Conservation (phyloP, 2,888 invertebrate species). For the Ganaspis brasiliensis region DNA sequence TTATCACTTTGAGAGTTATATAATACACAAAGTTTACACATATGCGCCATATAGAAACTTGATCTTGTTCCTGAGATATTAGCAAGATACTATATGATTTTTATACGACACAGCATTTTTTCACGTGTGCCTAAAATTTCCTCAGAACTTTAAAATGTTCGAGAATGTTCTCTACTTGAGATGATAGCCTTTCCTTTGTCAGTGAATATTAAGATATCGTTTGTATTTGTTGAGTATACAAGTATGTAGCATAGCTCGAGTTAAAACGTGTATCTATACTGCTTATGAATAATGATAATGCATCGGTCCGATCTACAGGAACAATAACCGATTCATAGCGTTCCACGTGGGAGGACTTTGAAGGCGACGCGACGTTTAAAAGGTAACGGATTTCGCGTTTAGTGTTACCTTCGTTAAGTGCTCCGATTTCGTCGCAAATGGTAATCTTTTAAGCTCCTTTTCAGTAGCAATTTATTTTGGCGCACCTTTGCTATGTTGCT, state of each 20-base stretch:
- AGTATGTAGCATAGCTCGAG: slow-evolving; percentile 23
- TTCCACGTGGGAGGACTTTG: slow-evolving; percentile 67
- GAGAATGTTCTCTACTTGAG: background rate
- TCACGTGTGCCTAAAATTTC: too few relatives aligned
- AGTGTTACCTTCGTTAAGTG: slow-evolving; percentile 36
- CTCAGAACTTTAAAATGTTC: too few relatives aligned
- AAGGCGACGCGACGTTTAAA: slow-evolving; percentile 35
- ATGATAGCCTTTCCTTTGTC: slow-evolving; percentile 6
- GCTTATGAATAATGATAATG: slow-evolving; percentile 76
- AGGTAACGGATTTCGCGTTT: slow-evolving; percentile 33
- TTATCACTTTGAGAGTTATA: too few relatives aligned
- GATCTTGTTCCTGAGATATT: too few relatives aligned
- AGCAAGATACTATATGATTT: too few relatives aligned
- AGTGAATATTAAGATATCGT: slow-evolving; percentile 21
- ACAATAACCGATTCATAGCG: slow-evolving; percentile 74
- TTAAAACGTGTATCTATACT: slow-evolving; percentile 60
- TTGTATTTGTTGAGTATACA: slow-evolving; percentile 25
- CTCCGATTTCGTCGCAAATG: slow-evolving; percentile 31
- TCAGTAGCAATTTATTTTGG: slow-evolving; percentile 31
- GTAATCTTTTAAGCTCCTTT: slow-evolving; percentile 42
- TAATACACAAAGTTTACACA: too few relatives aligned
- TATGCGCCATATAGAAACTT: too few relatives aligned
- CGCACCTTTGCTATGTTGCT: background rate
- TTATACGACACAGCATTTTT: too few relatives aligned
- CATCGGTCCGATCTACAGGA: slow-evolving; percentile 71